phyloP scores from a whole-genome alignment of 53 echinoderm and acorn worm species.

The Apostichopus leukothele region DNA sequence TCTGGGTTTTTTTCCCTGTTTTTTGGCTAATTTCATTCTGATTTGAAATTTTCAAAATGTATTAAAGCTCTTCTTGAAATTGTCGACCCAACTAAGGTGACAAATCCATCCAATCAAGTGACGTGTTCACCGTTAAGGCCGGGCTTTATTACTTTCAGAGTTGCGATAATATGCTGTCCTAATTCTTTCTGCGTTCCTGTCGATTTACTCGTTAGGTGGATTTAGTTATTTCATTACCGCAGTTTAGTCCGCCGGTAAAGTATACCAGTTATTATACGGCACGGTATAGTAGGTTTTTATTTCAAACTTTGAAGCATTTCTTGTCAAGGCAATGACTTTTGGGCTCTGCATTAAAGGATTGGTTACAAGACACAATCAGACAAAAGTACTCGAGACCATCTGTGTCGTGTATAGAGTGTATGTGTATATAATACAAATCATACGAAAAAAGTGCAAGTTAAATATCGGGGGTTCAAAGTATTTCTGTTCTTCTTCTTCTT shows the following conservation, averaged over 20 bases:
- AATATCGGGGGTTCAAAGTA: too few species aligned
- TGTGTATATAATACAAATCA: too few species aligned
- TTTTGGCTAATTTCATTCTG: neutral
- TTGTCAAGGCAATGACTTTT: constrained; percentile 3
- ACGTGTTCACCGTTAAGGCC: neutral
- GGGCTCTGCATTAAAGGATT: neutral
- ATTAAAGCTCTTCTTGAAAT: neutral
- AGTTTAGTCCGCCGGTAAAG: neutral
- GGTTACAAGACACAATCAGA: too few species aligned
- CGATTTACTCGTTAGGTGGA: neutral
- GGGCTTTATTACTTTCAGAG: neutral
- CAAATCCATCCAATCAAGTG: neutral
- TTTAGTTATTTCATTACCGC: neutral
- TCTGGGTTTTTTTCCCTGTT: too few species aligned
- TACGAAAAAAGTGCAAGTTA: too few species aligned
- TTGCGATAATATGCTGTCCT: constrained; percentile 4
- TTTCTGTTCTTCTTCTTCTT: neutral
- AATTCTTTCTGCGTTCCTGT: neutral
- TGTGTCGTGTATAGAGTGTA: too few species aligned
- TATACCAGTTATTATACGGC: neutral
- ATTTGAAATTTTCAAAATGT: neutral
- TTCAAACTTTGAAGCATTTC: too few species aligned
- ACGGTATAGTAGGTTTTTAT: too few species aligned
- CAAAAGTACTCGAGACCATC: too few species aligned
- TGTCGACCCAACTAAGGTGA: neutral